Evolutionary conservation across 1,140 invertebrate genomes (phyloP).

Genomic region (Propsilocerus akamusi): DNA sequence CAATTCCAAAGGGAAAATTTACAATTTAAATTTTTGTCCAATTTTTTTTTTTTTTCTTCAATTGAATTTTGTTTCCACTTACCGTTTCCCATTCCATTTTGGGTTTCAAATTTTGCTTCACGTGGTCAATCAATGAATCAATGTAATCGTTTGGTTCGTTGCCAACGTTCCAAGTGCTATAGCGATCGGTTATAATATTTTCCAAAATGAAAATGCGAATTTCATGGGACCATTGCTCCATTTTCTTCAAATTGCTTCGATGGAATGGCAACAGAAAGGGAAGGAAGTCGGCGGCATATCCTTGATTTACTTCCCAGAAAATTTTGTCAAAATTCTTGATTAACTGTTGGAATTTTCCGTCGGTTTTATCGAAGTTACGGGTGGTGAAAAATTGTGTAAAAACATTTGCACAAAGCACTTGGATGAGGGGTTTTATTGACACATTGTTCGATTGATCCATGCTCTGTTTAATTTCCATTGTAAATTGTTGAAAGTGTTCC

Average conservation of each 20-base stretch:
- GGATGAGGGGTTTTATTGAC: constrained; percentile 35
- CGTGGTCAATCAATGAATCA: constrained; percentile 42
- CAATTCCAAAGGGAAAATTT: no score
- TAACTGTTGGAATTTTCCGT: constrained; percentile 38
- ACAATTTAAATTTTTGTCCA: background rate
- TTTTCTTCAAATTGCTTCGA: constrained; percentile 38
- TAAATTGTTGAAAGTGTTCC: constrained; percentile 9
- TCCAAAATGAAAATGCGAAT: constrained; percentile 50
- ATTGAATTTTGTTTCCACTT: background rate
- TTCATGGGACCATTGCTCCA: constrained; percentile 38
- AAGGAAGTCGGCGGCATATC: constrained; percentile 65
- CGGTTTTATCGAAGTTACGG: constrained; percentile 38
- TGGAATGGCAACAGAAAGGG: constrained; percentile 56
- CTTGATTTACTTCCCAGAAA: constrained; percentile 72
- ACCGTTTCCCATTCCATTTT: constrained; percentile 32
- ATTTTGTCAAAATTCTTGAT: constrained; percentile 57
- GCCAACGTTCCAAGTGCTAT: constrained; percentile 28
- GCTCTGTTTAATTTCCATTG: constrained; percentile 12
- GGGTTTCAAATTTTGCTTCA: constrained; percentile 28
- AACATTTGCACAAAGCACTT: constrained; percentile 50
- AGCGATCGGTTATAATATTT: constrained; percentile 39
- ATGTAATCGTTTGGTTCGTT: constrained; percentile 41
- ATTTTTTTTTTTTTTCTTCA: background rate
- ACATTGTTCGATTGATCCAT: constrained; percentile 14
- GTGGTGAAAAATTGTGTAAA: constrained; percentile 66